Conservation (phyloP, 2,888 invertebrate species). For the Chrysomela aeneicollis region DNA sequence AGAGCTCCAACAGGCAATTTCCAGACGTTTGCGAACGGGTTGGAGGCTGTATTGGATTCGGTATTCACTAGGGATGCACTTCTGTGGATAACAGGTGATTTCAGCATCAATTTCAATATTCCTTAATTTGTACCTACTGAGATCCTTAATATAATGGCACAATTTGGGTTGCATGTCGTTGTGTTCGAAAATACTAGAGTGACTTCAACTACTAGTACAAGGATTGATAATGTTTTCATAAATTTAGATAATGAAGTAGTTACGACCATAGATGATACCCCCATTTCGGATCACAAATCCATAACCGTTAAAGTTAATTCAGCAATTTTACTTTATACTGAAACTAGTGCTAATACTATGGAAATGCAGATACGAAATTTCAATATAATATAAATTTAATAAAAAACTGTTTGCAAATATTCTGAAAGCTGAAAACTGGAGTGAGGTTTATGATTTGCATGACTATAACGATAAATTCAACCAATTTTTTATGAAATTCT, state of each 20-base stretch:
- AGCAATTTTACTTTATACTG: background rate
- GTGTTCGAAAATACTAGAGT: background rate
- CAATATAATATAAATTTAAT: too few species aligned
- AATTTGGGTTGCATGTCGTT: background rate
- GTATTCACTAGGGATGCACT: background rate
- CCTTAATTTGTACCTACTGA: background rate
- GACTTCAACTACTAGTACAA: too few species aligned
- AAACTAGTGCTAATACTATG: too few species aligned
- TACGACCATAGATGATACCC: background rate
- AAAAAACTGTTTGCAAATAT: background rate
- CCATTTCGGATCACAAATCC: background rate
- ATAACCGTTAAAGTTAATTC: background rate
- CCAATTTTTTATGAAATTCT: background rate
- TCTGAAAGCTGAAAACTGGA: background rate
- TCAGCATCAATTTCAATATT: background rate
- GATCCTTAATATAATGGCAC: background rate
- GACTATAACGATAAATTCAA: background rate
- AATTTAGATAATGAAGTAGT: background rate
- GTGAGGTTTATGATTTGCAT: background rate
- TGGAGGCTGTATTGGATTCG: background rate
- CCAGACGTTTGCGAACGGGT: background rate
- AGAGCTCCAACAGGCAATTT: background rate
- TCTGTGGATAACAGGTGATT: background rate
- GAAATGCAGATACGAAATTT: too few species aligned
- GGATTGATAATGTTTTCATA: too few species aligned